phyloP scores from a whole-genome alignment of 2,113 vertebrate species.

The Pterocles gutturalis region DNA sequence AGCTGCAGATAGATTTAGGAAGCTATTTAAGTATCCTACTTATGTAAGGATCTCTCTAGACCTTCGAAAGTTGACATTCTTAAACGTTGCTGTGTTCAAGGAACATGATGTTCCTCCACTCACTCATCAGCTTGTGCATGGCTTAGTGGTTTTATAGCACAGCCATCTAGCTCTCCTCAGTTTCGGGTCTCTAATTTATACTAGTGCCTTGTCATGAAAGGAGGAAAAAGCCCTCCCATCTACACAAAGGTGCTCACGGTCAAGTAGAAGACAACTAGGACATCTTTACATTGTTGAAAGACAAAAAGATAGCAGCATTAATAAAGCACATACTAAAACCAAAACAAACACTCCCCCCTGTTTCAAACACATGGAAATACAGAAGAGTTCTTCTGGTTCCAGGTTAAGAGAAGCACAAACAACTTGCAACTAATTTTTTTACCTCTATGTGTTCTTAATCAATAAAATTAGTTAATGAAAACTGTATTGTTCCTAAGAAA shows the following conservation, averaged over 20 bases:
- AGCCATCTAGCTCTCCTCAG: accelerated
- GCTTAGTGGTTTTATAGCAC: background rate
- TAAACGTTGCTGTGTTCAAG: background rate
- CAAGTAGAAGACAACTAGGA: background rate
- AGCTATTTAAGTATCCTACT: background rate
- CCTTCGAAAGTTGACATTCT: background rate
- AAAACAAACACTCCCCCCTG: background rate
- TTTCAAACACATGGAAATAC: background rate
- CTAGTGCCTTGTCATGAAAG: background rate
- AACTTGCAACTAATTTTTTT: background rate
- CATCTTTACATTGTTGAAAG: background rate
- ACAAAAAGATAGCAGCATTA: background rate
- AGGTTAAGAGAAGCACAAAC: background rate
- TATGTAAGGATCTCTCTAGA: background rate
- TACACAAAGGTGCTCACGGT: accelerated
- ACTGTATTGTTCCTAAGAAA: background rate
- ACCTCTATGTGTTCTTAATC: background rate
- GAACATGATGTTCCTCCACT: background rate
- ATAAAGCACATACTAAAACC: background rate
- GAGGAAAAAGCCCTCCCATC: background rate
- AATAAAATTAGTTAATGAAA: background rate
- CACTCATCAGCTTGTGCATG: background rate
- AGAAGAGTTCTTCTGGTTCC: background rate
- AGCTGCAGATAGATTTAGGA: background rate
- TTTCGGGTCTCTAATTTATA: background rate